Conservation (phyloP, 1,140 invertebrate species). For the Ceratosolen fusciceps region DNA sequence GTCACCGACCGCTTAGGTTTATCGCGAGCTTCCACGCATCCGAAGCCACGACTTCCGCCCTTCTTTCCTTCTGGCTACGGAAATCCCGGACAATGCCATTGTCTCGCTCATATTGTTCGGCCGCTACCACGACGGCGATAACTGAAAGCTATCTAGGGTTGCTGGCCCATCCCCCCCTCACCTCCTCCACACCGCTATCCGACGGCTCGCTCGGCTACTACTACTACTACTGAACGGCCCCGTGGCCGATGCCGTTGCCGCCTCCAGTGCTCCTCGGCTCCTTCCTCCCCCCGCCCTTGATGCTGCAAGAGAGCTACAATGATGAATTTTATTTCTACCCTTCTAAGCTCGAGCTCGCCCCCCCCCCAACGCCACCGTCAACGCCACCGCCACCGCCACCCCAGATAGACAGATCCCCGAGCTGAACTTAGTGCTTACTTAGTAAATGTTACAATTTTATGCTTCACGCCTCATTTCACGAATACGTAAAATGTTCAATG, state of each 20-base stretch:
- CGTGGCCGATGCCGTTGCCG: background rate
- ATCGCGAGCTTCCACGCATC: slow-evolving; percentile 3
- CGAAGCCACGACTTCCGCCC: background rate
- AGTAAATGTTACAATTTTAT: too few relatives aligned
- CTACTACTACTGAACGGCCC: background rate
- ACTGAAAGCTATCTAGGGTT: background rate
- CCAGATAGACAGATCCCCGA: too few relatives aligned
- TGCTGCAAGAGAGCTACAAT: too few relatives aligned
- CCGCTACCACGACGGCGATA: background rate
- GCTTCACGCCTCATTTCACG: too few relatives aligned
- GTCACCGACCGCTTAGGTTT: background rate
- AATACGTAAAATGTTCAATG: too few relatives aligned
- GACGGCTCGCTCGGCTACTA: background rate
- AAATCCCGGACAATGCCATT: slow-evolving; percentile 36
- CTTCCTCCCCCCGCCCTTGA: background rate
- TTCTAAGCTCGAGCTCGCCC: too few relatives aligned
- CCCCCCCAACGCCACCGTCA: too few relatives aligned
- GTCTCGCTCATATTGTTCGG: slow-evolving; percentile 1
- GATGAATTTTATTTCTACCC: too few relatives aligned
- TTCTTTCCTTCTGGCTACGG: background rate
- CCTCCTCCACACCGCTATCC: background rate
- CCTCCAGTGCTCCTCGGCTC: background rate
- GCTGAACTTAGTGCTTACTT: too few relatives aligned
- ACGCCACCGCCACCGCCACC: too few relatives aligned
- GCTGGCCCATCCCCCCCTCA: background rate